Evolutionary conservation across 2,797 vertebrate genomes (phyloP).

Genomic region (Sparidentex hasta): DNA sequence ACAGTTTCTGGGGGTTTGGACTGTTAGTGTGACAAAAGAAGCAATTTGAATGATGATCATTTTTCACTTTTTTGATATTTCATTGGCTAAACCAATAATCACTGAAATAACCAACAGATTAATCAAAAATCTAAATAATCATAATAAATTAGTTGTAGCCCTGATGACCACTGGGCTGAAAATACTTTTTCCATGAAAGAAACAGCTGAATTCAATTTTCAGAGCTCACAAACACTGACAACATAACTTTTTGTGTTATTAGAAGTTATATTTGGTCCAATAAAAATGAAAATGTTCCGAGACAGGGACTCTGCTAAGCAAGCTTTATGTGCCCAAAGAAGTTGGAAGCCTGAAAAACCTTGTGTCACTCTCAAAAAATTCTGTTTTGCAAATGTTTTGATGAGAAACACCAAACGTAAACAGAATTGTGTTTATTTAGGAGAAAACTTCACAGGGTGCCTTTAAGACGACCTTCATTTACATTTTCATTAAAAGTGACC

Average conservation of each 20-base stretch:
- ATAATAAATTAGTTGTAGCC: no score
- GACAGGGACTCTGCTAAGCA: neutral
- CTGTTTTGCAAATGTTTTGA: neutral
- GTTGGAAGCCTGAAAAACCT: neutral
- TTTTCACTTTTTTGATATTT: no score
- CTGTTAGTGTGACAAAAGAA: no score
- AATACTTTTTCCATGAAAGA: neutral
- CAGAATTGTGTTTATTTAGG: constrained; percentile 13
- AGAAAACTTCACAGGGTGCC: constrained; percentile 6
- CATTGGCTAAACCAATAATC: no score
- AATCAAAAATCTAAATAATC: no score
- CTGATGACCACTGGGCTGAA: neutral
- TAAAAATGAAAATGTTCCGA: neutral
- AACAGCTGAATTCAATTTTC: neutral
- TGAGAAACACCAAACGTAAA: neutral
- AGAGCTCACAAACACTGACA: neutral
- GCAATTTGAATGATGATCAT: no score
- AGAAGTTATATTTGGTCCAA: neutral
- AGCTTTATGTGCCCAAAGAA: neutral
- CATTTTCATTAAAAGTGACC: neutral
- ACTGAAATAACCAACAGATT: no score
- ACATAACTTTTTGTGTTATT: neutral
- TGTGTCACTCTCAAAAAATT: neutral
- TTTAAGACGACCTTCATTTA: neutral
- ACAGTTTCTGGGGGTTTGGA: no score